Evolutionary conservation across 2,113 vertebrate species (phyloP).

Genomic region (Propithecus coquereli): DNA sequence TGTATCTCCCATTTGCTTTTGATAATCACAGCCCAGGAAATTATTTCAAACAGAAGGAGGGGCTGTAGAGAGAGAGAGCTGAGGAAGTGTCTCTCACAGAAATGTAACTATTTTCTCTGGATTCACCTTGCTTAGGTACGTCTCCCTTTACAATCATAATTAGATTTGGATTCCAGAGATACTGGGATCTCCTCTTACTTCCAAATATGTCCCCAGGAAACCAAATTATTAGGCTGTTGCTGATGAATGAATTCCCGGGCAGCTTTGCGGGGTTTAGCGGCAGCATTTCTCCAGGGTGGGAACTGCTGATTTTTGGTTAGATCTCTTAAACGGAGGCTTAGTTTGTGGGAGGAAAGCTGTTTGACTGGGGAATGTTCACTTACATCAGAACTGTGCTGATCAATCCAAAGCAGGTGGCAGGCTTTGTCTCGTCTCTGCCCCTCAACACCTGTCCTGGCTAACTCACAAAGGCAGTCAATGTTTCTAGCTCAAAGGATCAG

Average conservation of each 20-base stretch:
- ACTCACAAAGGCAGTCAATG: conserved; percentile 55
- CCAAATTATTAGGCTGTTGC: background rate
- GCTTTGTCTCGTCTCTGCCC: conserved; percentile 50
- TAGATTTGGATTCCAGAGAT: background rate
- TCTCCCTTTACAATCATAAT: background rate
- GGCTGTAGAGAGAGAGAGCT: background rate
- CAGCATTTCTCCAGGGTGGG: background rate
- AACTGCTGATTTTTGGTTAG: background rate
- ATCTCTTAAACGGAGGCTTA: background rate
- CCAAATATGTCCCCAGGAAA: background rate
- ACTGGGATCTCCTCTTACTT: background rate
- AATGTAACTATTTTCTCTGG: background rate
- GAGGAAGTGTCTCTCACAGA: background rate
- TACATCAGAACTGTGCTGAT: conserved; percentile 31
- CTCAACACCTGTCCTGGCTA: conserved; percentile 62
- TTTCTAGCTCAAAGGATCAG: conserved; percentile 58
- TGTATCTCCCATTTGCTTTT: conserved; percentile 50
- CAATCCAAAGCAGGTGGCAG: conserved; percentile 72
- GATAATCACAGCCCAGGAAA: conserved; percentile 41
- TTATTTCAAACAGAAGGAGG: conserved; percentile 2
- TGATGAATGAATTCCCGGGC: background rate
- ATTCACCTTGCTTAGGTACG: background rate
- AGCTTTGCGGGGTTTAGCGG: background rate
- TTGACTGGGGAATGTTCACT: conserved; percentile 58
- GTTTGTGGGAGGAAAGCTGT: conserved; percentile 20